Evolutionary conservation across 2,113 vertebrate genomes (phyloP).

Genomic region (Thalassoma bifasciatum): DNA sequence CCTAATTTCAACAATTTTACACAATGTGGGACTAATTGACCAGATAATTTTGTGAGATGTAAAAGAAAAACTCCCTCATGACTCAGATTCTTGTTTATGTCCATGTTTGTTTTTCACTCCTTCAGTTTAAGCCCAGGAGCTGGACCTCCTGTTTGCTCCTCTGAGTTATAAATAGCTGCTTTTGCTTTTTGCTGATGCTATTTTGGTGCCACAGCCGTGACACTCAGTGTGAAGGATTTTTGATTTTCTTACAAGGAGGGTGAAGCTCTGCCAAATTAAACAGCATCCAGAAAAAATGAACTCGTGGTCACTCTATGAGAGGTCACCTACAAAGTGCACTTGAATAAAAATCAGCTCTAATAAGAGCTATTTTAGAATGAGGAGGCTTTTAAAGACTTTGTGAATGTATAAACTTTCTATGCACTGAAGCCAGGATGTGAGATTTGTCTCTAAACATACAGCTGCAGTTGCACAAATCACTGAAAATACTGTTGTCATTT

Average conservation of each 20-base stretch:
- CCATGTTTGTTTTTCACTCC: constrained; percentile 21
- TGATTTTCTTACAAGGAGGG: constrained; percentile 13
- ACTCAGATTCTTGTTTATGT: not conserved
- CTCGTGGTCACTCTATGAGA: not conserved
- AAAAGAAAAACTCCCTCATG: too few relatives aligned
- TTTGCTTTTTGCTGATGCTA: constrained; percentile 61
- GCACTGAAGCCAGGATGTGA: not conserved
- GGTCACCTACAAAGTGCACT: not conserved
- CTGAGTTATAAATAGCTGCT: constrained; percentile 32
- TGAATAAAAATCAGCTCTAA: constrained; percentile 33
- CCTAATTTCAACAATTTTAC: too few relatives aligned
- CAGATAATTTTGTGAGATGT: too few relatives aligned
- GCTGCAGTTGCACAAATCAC: constrained; percentile 31
- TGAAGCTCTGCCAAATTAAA: constrained; percentile 1
- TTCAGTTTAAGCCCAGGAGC: constrained; percentile 25
- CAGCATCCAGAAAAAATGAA: not conserved
- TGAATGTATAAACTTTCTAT: not conserved
- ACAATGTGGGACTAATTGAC: too few relatives aligned
- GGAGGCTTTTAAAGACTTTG: constrained; percentile 23
- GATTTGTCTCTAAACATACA: constrained; percentile 13
- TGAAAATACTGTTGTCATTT: constrained; percentile 22
- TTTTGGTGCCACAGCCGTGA: constrained; percentile 12
- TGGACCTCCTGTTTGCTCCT: constrained; percentile 43
- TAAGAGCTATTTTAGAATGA: constrained; percentile 38
- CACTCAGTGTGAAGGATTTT: constrained; percentile 14